Evolutionary conservation across 2,113 vertebrate genomes (phyloP), one percentile per base, ranked within the genome.

Genomic region (Heteronetta atricapilla): DNA sequence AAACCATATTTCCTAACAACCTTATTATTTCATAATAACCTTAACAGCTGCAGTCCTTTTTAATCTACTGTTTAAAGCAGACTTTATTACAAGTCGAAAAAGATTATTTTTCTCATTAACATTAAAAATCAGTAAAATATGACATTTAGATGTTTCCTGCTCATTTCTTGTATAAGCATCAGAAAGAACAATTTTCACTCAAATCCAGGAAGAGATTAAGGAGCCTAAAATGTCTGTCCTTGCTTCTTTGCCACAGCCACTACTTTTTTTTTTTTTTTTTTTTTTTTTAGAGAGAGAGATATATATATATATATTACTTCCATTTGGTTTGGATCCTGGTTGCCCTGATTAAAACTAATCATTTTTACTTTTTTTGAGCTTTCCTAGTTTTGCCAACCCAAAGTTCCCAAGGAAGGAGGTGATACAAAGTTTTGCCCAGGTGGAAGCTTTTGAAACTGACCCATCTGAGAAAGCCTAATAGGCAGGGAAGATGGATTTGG

Each of bases 101-200:
- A 50, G 2, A 46, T 18, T 2, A 9, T 59, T 82, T 63, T 74
- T 93, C 59, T 68, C 38, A 72, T 82, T 78, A 72, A 23, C 28
- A 29, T 85, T 59, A 87, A 82, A 88, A 84, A 69, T 91, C n/a
- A 85, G 19, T 55, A 68, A 91, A 82, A 79, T 50, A 82, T 93
- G n/a, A 50, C 22, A 76, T 53, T 93, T 11, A 25, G 40, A 58
- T 52, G 1, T 72, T 82, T 89, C 72, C 60, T 82, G 36, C n/a
- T 34, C 15, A 50, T 83, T 86, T 87, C 31, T 77, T 89, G 17
- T n/a, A 52, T 33, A 13, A 93, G 14, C 33, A 80, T 36, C 11
- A 77, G 55, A 52, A 81, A 40, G n/a, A 76, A 23, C 26, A 44
- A 42, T 62, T 83, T 91, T 81, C 15, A 46, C n/a, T 78, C 19